phyloP scores from a whole-genome alignment of 2,888 invertebrate genomes.

The Abrostola tripartita region DNA sequence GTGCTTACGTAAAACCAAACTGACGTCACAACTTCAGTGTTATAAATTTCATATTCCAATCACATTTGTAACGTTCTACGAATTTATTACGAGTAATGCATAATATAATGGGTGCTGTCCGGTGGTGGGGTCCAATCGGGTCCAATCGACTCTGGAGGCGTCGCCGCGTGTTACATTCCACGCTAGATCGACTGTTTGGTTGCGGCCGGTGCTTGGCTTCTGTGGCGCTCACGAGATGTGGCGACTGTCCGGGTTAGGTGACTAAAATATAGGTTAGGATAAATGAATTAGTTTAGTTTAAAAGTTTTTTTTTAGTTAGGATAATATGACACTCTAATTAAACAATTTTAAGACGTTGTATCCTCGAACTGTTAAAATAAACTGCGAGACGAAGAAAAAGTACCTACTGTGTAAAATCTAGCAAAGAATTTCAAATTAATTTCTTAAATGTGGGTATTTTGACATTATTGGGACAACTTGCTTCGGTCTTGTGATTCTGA shows the following conservation, averaged over 20 bases:
- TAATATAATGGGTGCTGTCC: constrained; percentile 30
- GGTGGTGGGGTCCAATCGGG: constrained; percentile 43
- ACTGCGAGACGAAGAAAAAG: too few species aligned
- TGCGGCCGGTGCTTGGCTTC: constrained; percentile 55
- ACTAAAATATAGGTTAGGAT: background rate
- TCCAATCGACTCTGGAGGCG: constrained; percentile 49
- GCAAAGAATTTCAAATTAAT: background rate
- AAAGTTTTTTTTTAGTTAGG: background rate
- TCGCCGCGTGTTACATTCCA: constrained; percentile 71
- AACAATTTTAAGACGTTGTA: constrained; percentile 14
- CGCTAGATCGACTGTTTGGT: constrained; percentile 61
- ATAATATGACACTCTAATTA: background rate
- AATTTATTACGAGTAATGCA: constrained; percentile 33
- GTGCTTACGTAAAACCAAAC: constrained; percentile 5
- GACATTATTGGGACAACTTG: background rate
- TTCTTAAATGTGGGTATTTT: background rate
- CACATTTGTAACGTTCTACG: constrained; percentile 17
- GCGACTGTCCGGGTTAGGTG: constrained; percentile 14
- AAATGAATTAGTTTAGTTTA: constrained; percentile 17
- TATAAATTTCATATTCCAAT: background rate
- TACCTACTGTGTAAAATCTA: too few species aligned
- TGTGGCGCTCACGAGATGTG: constrained; percentile 20
- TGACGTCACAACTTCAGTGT: constrained; percentile 15
- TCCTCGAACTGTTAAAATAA: background rate
- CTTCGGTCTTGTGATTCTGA: constrained; percentile 3